Base-by-base conservation (phyloP, 2,113 vertebrate genomes). In the Macquaria ambigua region DNA sequence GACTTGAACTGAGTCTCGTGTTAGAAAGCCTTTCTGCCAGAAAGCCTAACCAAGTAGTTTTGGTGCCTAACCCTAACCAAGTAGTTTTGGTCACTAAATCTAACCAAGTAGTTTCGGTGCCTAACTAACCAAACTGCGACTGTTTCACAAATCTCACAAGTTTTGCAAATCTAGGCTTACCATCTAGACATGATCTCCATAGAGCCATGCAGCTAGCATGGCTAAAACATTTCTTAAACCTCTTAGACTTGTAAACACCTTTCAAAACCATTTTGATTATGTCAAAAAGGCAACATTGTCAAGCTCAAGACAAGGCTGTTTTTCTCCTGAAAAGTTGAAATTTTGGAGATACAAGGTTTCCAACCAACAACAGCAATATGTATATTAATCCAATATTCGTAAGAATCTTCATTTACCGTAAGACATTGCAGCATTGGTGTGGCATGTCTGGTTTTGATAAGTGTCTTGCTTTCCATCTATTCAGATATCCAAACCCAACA, bases 401-500 rank as follows among this genome's bases (percentile, higher is more conserved):
- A 2, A 53, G 9, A 58, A 74, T 70, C 50, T 55, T 55, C 39
- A 37, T 83, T 55, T 52, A 23, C 46, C 25, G 2, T 62, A 5
- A 59, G 43, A 74, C 16, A 41, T 21, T 76, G 23, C 37, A 58
- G 48, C 11, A 21, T 67, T 74, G 53, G 20, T 69, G 58, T 39
- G 48, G 10, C n/a, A 53, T n/a, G n/a, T 78, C 74, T 77, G 18
- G 12, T 37, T 84, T 71, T 82, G 79, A 87, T 67, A 23, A 48
- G 52, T 67, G 48, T 59, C 25, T 50, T 67, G n/a, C 53, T 59
- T 81, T 88, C 14, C 50, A 67, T 80, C 72, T 63, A 81, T 87
- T 88, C 69, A 82, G 59, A 83, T 80, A 77, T 77, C 58, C 34
- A 76, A 34, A 62, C 52, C 61, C 63, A 83, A 20, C 55, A 16